Base-by-base conservation (phyloP, 37 sponge, comb jelly and placozoan genomes). In the Crambe crambe region DNA sequence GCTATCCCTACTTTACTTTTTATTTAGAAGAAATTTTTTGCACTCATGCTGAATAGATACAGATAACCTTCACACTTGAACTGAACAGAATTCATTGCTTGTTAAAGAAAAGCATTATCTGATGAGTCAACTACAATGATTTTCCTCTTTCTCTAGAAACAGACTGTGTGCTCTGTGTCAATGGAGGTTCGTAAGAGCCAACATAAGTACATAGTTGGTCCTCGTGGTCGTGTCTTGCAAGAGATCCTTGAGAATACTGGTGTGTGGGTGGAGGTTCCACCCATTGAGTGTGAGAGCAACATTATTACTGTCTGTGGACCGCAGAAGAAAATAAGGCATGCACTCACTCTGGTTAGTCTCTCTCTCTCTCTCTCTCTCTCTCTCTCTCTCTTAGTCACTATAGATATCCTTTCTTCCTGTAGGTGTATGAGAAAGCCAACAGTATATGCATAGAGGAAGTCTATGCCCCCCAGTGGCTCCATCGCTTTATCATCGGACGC, bases 201-300 rank as follows among this genome's bases (percentile, higher is more conserved):
- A 69, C 97, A 96, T 85, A 96, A 90, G 81, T 96, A 96, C 74
- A 76, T 96, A 15, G 68, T 90, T 51, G 92, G 95, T 6, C 95
- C 89, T 4, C 72, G 80, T 27, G 83, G 92, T 1, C 85, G 73
- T 3, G 88, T 80, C 3, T 51, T 94, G 23, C 92, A 94, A 38
- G 95, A 90, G 47, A 91, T 90, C 20, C 78, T 90, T 36, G 42
- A 74, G 69, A 79, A 56, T 38, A 68, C 57, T n/a, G 71, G 87
- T 0, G 97, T 96, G 41, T 96, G 85, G 72, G 97, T 96, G 64
- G 94, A 96, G 71, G 79, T 96, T 0, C 97, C 97, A 1, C 40
- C 65, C 37, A 36, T 54, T 26, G 89, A 87, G 30, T 62, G 70
- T 22, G 89, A 89, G 25, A 60, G 69, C n/a, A 54, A 70, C 37